Evolutionary conservation across 1,140 invertebrate genomes (phyloP).

Genomic region (Spodoptera litura): DNA sequence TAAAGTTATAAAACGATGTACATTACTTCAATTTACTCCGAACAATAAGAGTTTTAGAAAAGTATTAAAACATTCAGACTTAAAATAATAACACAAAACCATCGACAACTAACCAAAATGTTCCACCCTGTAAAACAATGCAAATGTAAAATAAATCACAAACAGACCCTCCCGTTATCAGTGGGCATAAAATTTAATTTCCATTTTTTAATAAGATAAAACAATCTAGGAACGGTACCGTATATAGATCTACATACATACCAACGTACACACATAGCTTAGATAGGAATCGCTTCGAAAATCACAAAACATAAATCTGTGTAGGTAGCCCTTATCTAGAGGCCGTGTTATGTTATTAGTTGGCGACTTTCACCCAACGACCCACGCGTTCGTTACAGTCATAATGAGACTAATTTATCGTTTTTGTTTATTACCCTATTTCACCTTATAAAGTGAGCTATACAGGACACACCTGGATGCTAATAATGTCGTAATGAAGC

Average conservation of each 20-base stretch:
- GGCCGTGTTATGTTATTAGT: slow-evolving; percentile 71
- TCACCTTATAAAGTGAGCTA: slow-evolving; percentile 41
- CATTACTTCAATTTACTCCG: no score
- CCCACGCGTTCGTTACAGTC: slow-evolving; percentile 71
- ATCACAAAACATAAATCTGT: slow-evolving; percentile 68
- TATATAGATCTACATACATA: background rate
- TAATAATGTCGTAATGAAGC: slow-evolving; percentile 34
- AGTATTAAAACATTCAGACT: no score
- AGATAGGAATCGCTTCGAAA: slow-evolving; percentile 51
- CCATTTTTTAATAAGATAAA: slow-evolving; percentile 35
- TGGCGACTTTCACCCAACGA: slow-evolving; percentile 64
- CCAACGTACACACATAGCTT: background rate
- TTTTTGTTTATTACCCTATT: slow-evolving; percentile 42
- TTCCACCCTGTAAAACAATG: background rate
- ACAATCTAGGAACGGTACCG: background rate
- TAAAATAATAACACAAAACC: background rate
- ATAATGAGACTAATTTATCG: slow-evolving; percentile 79
- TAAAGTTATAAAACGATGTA: no score
- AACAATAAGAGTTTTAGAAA: no score
- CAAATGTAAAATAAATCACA: slow-evolving; percentile 16
- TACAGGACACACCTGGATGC: slow-evolving; percentile 29
- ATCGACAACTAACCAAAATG: background rate
- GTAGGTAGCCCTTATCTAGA: slow-evolving; percentile 60
- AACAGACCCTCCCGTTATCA: slow-evolving; percentile 16
- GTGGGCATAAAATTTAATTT: background rate